Percentiles rank a stretch among this genome's conserved stretches.
These are phyloP conservation scores for Phrynocephalus vlangalii DNA, from an alignment of 2,797 vertebrate genomes.

Conservation along the genomic window DNA sequence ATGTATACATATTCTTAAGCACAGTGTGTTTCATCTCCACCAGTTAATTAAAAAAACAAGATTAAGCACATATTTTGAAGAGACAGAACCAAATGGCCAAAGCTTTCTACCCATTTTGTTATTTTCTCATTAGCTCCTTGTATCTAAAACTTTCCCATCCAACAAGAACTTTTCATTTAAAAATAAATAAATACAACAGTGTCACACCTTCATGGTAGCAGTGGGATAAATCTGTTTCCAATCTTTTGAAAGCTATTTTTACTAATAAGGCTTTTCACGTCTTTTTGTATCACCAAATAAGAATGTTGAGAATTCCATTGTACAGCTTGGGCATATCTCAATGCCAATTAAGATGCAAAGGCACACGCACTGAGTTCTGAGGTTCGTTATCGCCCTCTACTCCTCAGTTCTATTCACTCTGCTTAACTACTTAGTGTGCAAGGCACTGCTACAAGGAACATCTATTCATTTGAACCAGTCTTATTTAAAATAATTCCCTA, in stretches of 20 bases:
- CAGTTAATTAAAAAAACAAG: not conserved
- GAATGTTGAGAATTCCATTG: conserved; percentile 57
- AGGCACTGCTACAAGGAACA: not conserved
- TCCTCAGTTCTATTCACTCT: not conserved
- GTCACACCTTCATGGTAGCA: not conserved
- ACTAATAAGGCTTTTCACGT: conserved; percentile 50
- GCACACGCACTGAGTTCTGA: not conserved
- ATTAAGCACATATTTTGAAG: not conserved
- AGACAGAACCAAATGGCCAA: not conserved
- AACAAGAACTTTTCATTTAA: not conserved
- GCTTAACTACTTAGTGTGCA: not conserved
- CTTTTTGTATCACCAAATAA: conserved; percentile 45
- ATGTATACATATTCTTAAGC: not conserved
- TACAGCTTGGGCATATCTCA: not conserved
- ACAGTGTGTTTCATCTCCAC: not conserved
- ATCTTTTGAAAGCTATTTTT: conserved; percentile 57
- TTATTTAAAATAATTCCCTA: not conserved
- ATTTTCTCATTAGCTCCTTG: not conserved
- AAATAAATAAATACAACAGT: not conserved
- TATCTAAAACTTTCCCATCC: not conserved
- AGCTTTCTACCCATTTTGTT: not conserved
- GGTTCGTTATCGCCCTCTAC: not conserved
- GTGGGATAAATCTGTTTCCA: conserved; percentile 40
- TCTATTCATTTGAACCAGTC: conserved; percentile 3
- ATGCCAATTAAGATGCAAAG: conserved; percentile 33